Conservation (phyloP, 2,797 vertebrate species). For the Hybognathus amarus region DNA sequence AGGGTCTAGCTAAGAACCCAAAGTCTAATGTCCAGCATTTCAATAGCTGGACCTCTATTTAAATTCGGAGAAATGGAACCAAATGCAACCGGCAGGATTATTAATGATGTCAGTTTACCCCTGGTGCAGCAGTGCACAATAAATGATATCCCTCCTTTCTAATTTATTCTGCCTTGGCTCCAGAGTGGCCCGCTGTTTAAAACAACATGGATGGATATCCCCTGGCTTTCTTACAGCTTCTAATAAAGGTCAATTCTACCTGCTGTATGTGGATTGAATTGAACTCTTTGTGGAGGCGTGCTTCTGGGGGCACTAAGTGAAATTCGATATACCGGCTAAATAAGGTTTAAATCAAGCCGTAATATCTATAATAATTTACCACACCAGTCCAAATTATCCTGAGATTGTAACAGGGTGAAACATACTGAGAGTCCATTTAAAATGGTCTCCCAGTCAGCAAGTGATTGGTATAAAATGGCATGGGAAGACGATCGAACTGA, state of each 20-base stretch:
- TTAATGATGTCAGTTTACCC: constrained; percentile 66
- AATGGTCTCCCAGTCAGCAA: constrained; percentile 41
- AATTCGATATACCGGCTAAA: constrained; percentile 65
- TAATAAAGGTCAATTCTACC: constrained; percentile 68
- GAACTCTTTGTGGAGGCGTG: constrained; percentile 42
- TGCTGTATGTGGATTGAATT: constrained; percentile 63
- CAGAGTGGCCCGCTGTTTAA: constrained; percentile 59
- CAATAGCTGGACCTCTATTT: constrained; percentile 55
- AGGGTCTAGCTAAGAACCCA: constrained; percentile 22
- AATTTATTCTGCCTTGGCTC: constrained; percentile 62
- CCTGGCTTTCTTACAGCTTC: constrained; percentile 57
- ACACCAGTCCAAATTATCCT: constrained; percentile 51
- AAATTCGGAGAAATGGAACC: constrained; percentile 48
- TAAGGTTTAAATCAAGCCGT: constrained; percentile 64
- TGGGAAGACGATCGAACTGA: constrained; percentile 20
- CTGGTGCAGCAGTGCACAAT: constrained; percentile 58
- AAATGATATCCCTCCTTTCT: constrained; percentile 60
- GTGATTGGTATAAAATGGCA: constrained; percentile 51
- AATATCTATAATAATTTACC: constrained; percentile 63
- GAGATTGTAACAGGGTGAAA: constrained; percentile 47
- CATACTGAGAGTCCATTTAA: constrained; percentile 45
- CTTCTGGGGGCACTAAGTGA: constrained; percentile 58
- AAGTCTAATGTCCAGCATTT: constrained; percentile 39
- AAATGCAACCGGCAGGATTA: constrained; percentile 56
- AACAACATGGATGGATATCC: constrained; percentile 61